Percentiles rank a stretch among this genome's conserved stretches.
These are phyloP conservation scores for Emydoidea blandingii DNA, from an alignment of 2,797 vertebrate genomes.

Conservation along the genomic window DNA sequence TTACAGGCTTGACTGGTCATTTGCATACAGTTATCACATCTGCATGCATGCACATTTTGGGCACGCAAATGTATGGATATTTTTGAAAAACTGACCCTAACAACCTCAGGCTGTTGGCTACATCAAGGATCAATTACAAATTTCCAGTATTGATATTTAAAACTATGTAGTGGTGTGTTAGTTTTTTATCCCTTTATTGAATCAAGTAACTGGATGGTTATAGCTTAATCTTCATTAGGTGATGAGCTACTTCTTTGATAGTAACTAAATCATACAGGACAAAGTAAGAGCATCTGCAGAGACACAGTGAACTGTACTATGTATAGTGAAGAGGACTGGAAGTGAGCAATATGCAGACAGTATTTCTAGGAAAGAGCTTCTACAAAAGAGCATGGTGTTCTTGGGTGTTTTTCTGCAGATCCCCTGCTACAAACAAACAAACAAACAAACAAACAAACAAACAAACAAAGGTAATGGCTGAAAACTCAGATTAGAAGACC, in stretches of 20 bases:
- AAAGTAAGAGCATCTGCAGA: not conserved
- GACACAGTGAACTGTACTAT: not conserved
- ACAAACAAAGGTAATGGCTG: not conserved
- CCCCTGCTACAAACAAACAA: not conserved
- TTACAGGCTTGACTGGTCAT: not conserved
- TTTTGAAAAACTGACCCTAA: not conserved
- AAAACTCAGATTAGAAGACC: not conserved
- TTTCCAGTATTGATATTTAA: not conserved
- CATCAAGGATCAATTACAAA: not conserved
- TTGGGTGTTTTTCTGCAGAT: not conserved
- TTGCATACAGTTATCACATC: not conserved
- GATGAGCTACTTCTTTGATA: not conserved
- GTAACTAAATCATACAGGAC: not conserved
- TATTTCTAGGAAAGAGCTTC: not conserved
- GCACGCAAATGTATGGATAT: accelerated
- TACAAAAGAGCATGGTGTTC: not conserved
- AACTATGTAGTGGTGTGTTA: accelerated
- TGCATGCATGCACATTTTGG: not conserved
- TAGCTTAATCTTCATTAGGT: not conserved
- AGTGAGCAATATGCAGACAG: not conserved
- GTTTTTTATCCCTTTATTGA: not conserved
- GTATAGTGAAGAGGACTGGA: not conserved
- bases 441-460: not conserved
- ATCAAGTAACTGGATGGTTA: not conserved
- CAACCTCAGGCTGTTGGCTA: not conserved